Evolutionary conservation across 2,113 vertebrate genomes (phyloP).

Genomic region (Galbula dea): DNA sequence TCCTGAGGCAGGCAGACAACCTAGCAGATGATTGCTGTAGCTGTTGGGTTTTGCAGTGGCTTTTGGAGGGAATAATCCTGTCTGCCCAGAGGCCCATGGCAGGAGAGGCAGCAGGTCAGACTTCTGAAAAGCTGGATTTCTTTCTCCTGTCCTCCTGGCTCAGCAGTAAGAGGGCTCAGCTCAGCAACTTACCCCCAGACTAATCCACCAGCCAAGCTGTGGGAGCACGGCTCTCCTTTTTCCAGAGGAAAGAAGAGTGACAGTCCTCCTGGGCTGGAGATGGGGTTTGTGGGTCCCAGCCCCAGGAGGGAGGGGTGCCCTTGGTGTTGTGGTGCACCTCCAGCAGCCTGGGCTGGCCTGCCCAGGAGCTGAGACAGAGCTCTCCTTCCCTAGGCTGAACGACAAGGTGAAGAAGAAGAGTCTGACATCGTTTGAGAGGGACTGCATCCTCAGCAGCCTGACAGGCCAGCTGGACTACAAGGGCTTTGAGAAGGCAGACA

Average conservation of each 20-base stretch:
- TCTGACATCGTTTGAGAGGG: conserved; percentile 89
- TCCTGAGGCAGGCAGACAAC: background rate
- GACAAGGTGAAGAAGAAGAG: conserved; percentile 90
- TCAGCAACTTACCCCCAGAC: background rate
- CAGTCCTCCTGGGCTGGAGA: background rate
- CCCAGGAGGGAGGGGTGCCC: background rate
- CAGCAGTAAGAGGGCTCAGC: background rate
- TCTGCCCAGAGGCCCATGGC: background rate
- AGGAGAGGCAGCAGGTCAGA: background rate
- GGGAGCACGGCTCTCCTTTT: background rate
- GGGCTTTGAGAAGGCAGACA: conserved; percentile 87
- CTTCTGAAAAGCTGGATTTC: background rate
- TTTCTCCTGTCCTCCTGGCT: background rate
- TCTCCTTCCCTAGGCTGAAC: conserved; percentile 77
- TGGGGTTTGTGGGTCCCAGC: background rate
- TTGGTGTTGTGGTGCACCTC: background rate
- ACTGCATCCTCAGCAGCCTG: conserved; percentile 84
- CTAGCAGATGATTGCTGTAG: background rate
- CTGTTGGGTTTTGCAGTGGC: background rate
- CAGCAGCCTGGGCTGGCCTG: background rate
- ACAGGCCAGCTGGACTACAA: conserved; percentile 84
- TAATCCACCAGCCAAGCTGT: background rate
- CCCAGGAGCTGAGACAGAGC: background rate
- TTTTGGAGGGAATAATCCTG: background rate
- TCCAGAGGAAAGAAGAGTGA: background rate